Evolutionary conservation across 2,113 vertebrate genomes (phyloP).

Genomic region (Paradoxurus hermaphroditus): DNA sequence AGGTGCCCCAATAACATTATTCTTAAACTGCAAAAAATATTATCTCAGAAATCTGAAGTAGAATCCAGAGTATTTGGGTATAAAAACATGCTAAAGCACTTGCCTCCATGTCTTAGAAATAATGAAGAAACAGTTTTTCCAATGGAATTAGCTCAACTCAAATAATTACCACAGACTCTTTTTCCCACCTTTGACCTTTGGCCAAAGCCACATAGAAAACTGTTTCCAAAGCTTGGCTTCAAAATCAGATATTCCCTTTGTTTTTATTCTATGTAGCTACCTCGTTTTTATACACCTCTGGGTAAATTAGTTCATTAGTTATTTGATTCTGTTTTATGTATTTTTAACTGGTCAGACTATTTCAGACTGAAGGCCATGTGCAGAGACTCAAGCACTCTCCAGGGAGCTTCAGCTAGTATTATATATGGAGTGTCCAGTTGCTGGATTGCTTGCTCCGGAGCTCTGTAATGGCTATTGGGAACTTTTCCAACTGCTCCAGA

Average conservation of each 20-base stretch:
- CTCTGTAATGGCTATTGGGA: neutral
- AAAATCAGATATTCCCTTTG: neutral
- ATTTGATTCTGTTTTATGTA: neutral
- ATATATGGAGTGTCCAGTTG: neutral
- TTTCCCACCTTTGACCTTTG: neutral
- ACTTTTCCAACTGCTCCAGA: neutral
- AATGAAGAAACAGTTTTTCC: neutral
- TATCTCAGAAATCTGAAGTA: neutral
- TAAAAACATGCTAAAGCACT: neutral
- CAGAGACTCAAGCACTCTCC: neutral
- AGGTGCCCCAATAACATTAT: neutral
- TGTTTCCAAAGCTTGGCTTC: neutral
- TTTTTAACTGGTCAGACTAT: slow-evolving; percentile 21
- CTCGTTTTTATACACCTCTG: neutral
- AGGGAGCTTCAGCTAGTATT: neutral
- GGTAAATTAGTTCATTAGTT: neutral
- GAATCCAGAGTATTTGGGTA: neutral
- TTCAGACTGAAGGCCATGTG: neutral
- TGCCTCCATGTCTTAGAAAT: neutral
- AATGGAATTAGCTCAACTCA: neutral
- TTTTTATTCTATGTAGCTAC: neutral
- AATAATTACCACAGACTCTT: neutral
- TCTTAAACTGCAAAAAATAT: neutral
- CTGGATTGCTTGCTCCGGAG: neutral
- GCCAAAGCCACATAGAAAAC: neutral